Evolutionary conservation across 2,797 vertebrate species (phyloP), one percentile per base, ranked within the genome.

Genomic region (Enteromius argenteus): DNA sequence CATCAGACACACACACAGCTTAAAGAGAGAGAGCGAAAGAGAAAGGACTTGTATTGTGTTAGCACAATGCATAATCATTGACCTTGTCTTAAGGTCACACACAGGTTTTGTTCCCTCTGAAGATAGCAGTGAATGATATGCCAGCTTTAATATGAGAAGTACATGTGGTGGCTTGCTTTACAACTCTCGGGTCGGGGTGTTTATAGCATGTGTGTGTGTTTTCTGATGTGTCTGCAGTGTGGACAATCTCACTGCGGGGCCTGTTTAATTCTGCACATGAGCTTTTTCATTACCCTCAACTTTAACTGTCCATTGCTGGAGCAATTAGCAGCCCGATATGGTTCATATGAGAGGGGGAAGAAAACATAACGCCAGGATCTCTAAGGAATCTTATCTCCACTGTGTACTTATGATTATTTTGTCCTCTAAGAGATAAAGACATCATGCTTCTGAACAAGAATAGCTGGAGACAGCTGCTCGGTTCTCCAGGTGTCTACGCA

Each of bases 191-290:
- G 67, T 79, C 51, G 19, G 64, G 27, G 15, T 60, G 72, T 76
- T 83, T 67, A 72, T 87, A 72, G 72, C 4, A 37, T 5, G 4
- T 37, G 58, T 56, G 44, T 72, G 75, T 86, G 74, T 85, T 23
- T 89, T 68, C 71, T 19, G 81, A 73, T 83, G 66, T 83, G 84
- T 87, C 84, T 88, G 84, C 80, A 73, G 85, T 84, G 14, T 67
- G 37, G 32, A 79, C 42, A 4, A 80, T 62, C 76, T 46, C 62
- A 11, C 80, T 84, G 62, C 64, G 82, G 53, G 85, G 68, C 71
- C 84, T 81, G 68, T 86, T 83, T 67, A 81, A 75, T 83, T 64
- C 51, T 32, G 79, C 69, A 71, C 56, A 51, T 37, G 78, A 80
- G 68, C 69, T 23, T 86, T 82, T 86, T 64, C n/a, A 56, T 87